phyloP scores from a whole-genome alignment of 2,888 invertebrate genomes.

The Drosophila silvestris region DNA sequence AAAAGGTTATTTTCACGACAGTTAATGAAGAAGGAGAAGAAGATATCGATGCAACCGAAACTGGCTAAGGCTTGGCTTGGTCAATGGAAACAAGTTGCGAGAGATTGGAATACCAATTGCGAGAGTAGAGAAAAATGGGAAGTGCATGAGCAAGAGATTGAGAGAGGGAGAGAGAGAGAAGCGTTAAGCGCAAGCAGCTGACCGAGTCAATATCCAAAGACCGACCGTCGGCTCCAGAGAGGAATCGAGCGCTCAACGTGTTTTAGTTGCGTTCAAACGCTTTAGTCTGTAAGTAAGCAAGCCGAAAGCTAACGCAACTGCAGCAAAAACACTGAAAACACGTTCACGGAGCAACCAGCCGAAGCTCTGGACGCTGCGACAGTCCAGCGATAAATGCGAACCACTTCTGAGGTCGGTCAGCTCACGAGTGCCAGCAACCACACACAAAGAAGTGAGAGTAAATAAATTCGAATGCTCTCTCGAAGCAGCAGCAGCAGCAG shows the following conservation, averaged over 20 bases:
- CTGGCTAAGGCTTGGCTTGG: slow-evolving; percentile 15
- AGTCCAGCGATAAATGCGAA: slow-evolving; percentile 62
- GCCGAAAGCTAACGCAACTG: slow-evolving; percentile 62
- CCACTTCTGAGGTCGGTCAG: slow-evolving; percentile 53
- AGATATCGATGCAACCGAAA: slow-evolving; percentile 10
- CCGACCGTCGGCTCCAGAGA: slow-evolving; percentile 58
- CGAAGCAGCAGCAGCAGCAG: slow-evolving; percentile 1
- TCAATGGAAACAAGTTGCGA: slow-evolving; percentile 48
- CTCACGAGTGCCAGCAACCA: slow-evolving; percentile 13
- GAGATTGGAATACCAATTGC: slow-evolving; percentile 9
- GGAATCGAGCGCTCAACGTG: slow-evolving; percentile 64
- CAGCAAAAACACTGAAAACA: slow-evolving; percentile 4
- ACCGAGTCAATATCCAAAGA: slow-evolving; percentile 33
- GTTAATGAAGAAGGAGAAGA: slow-evolving; percentile 30
- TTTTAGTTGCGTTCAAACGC: slow-evolving; percentile 81
- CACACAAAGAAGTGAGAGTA: slow-evolving; percentile 54
- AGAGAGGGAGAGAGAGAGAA: slow-evolving; percentile 5
- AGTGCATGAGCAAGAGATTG: neutral
- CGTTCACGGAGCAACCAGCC: slow-evolving; percentile 42
- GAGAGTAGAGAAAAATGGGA: slow-evolving; percentile 3
- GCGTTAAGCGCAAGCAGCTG: slow-evolving; percentile 35
- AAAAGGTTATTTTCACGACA: slow-evolving; percentile 44
- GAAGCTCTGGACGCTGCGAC: slow-evolving; percentile 57
- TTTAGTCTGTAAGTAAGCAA: slow-evolving; percentile 79
- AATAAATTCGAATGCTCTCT: slow-evolving; percentile 15